Conservation (phyloP, 2,113 vertebrate genomes). For the Charadrius vociferus region DNA sequence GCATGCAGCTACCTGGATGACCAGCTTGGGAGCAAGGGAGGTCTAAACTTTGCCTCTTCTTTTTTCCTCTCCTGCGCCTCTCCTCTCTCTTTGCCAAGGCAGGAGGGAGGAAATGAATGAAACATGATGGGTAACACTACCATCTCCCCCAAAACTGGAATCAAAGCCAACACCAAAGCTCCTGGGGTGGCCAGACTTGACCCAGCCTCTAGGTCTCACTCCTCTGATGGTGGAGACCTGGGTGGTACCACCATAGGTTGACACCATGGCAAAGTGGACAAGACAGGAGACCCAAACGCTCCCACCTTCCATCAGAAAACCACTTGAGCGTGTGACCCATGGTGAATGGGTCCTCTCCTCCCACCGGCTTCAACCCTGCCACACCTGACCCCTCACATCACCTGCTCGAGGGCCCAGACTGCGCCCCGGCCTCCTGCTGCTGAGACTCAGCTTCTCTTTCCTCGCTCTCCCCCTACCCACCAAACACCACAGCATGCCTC, state of each 20-base stretch:
- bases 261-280: background rate
- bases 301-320: background rate
- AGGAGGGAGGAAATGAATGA: background rate
- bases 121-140: background rate
- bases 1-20: background rate
- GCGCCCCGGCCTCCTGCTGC: background rate
- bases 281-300: background rate
- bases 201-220: background rate
- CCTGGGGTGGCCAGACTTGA: rapidly evolving
- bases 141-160: background rate
- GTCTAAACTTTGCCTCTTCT: background rate
- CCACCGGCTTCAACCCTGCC: background rate
- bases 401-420: background rate
- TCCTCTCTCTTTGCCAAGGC: background rate
- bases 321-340: background rate
- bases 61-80: background rate
- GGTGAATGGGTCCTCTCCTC: background rate
- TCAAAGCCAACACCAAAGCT: background rate
- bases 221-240: background rate
- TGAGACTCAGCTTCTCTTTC: background rate
- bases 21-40: background rate
- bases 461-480: background rate
- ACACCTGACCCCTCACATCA: background rate
- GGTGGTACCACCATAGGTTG: background rate
- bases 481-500: background rate